Evolutionary conservation across 2,113 vertebrate species (phyloP).

Genomic region (Petroica traversi): DNA sequence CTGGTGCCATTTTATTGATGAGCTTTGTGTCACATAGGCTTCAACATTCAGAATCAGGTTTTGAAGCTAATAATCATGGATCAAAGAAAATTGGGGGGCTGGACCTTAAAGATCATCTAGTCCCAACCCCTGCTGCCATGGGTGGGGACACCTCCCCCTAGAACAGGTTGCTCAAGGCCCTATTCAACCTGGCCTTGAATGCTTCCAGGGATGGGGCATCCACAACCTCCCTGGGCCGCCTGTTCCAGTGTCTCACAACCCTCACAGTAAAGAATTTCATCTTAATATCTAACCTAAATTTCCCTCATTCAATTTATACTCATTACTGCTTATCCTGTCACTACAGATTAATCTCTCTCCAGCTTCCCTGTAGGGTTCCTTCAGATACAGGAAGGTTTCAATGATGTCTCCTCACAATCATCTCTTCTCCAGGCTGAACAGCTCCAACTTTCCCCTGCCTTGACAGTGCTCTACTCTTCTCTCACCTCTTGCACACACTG

Average conservation of each 20-base stretch:
- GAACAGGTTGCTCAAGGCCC: background rate
- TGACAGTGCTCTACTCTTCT: background rate
- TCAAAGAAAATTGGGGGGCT: too few species aligned
- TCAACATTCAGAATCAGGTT: background rate
- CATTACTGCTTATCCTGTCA: background rate
- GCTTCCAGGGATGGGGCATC: background rate
- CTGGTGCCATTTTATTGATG: background rate
- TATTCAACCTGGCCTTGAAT: background rate
- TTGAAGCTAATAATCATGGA: background rate
- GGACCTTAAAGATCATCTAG: background rate
- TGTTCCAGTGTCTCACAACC: background rate
- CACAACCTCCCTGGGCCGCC: background rate
- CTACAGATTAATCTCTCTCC: background rate
- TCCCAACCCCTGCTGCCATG: background rate
- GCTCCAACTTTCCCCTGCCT: background rate
- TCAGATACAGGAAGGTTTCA: background rate
- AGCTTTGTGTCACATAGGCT: background rate
- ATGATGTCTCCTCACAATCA: background rate
- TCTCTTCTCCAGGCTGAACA: background rate
- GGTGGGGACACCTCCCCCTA: background rate
- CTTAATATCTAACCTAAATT: background rate
- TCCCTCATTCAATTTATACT: background rate
- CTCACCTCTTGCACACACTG: background rate
- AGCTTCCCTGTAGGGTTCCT: background rate
- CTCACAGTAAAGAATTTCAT: background rate